phyloP scores from a whole-genome alignment of 2,888 invertebrate species.

The Trichogramma dendrolimi region DNA sequence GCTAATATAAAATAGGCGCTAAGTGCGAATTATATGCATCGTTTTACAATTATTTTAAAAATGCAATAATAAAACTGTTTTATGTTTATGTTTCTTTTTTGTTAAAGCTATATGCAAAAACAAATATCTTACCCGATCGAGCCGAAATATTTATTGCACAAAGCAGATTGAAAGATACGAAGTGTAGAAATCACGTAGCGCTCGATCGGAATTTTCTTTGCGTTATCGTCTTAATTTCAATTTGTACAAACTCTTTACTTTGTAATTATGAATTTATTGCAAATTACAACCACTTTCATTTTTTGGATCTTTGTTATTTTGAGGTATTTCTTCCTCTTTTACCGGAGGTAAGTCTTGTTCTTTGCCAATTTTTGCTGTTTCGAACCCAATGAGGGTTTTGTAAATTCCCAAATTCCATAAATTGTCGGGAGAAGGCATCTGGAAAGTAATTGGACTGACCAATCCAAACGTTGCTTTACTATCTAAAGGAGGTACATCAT shows the following conservation, averaged over 20 bases:
- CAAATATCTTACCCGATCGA: too few species aligned
- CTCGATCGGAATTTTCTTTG: too few species aligned
- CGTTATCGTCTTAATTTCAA: too few species aligned
- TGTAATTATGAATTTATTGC: constrained; percentile 34
- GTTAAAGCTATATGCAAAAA: constrained; percentile 14
- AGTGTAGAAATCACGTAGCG: too few species aligned
- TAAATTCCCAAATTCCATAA: constrained; percentile 52
- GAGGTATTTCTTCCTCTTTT: constrained; percentile 59
- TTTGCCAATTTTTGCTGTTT: constrained; percentile 52
- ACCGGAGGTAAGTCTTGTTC: constrained; percentile 56
- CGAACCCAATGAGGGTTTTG: constrained; percentile 44
- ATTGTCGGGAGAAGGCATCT: constrained; percentile 53
- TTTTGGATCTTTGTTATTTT: constrained; percentile 58
- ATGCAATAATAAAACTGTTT: constrained; percentile 17
- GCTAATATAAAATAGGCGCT: constrained; percentile 22
- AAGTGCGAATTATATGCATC: constrained; percentile 19
- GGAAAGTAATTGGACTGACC: constrained; percentile 59
- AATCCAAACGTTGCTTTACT: constrained; percentile 62
- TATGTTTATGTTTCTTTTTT: constrained; percentile 1
- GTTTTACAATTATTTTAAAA: constrained; percentile 12
- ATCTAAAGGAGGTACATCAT: constrained; percentile 56
- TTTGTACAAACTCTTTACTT: neutral
- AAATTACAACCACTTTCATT: constrained; percentile 58
- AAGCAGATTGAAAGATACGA: too few species aligned
- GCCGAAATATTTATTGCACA: too few species aligned